phyloP scores from a whole-genome alignment of 2,888 invertebrate genomes.

The Campaea margaritaria region DNA sequence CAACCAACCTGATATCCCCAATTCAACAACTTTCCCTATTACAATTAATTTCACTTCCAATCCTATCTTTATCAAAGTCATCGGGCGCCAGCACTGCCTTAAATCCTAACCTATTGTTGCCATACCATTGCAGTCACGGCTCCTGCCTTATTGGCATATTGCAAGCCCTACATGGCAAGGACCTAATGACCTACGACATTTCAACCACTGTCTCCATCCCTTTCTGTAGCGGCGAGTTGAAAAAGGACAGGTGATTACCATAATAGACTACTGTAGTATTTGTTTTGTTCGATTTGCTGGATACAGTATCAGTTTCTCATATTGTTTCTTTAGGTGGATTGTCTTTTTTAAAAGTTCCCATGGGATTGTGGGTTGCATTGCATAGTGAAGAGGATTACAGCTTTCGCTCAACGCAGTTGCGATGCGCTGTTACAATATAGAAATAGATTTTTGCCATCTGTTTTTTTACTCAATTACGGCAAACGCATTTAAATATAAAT shows the following conservation, averaged over 20 bases:
- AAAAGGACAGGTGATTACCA: constrained; percentile 68
- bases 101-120: constrained; percentile 76
- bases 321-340: constrained; percentile 47
- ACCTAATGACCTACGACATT: constrained; percentile 85
- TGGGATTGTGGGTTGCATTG: constrained; percentile 33
- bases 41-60: constrained; percentile 57
- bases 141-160: constrained; percentile 84
- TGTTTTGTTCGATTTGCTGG: constrained; percentile 81
- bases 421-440: not conserved
- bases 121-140: constrained; percentile 76
- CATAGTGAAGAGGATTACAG: not conserved
- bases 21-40: constrained; percentile 32
- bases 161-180: constrained; percentile 78
- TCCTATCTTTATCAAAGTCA: constrained; percentile 71
- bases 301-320: constrained; percentile 69
- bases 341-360: constrained; percentile 42
- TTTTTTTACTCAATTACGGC: no score
- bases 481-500: no score
- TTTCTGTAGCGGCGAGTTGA: constrained; percentile 54
- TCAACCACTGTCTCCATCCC: constrained; percentile 73
- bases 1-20: not conserved
- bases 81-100: constrained; percentile 52
- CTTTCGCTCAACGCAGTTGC: not conserved
- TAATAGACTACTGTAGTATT: constrained; percentile 79
- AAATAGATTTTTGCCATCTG: not conserved